Conservation (phyloP, 2,113 vertebrate species). For the Typhlomys cinereus region DNA sequence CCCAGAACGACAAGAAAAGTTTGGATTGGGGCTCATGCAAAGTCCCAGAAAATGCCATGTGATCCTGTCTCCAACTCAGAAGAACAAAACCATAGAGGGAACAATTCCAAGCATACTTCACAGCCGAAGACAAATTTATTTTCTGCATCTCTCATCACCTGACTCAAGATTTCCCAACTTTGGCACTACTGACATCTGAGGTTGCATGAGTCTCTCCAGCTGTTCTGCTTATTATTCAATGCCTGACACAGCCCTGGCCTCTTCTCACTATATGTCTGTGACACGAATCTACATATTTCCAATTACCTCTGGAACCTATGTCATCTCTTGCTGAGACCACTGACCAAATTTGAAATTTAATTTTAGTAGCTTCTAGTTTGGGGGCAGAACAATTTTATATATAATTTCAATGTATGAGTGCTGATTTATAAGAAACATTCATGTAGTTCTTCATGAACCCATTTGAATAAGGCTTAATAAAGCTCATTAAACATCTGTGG, state of each 20-base stretch:
- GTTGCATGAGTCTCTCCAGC: neutral
- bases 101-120: neutral
- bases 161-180: neutral
- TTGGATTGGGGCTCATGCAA: too few relatives aligned
- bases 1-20: too few relatives aligned
- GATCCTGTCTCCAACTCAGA: neutral
- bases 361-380: slow-evolving; percentile 7
- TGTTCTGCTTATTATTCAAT: neutral
- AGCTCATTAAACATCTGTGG: slow-evolving; percentile 68
- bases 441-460: slow-evolving; percentile 55
- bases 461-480: slow-evolving; percentile 70
- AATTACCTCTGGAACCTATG: neutral
- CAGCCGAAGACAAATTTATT: neutral
- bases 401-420: slow-evolving; percentile 38
- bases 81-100: neutral
- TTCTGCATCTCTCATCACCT: neutral
- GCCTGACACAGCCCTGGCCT: neutral
- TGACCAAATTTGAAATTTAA: neutral
- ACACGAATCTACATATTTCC: neutral
- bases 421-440: slow-evolving; percentile 44
- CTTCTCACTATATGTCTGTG: neutral
- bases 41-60: neutral
- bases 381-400: slow-evolving; percentile 32
- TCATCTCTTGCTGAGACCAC: neutral
- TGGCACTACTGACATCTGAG: neutral